Conservation (phyloP, 2,888 invertebrate species). For the Agrotis clavis region DNA sequence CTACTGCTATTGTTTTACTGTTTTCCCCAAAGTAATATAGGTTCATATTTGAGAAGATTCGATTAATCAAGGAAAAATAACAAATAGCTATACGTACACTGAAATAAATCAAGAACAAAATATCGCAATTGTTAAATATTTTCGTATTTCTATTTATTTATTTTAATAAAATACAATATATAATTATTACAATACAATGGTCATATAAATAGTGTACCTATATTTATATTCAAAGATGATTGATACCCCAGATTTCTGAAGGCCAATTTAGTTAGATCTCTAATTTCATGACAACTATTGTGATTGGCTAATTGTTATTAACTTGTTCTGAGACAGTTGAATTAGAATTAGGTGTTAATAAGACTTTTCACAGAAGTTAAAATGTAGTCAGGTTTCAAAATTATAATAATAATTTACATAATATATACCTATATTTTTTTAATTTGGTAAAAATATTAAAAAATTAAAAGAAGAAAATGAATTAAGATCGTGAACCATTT, state of each 20-base stretch:
- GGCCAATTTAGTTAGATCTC: conserved; percentile 2
- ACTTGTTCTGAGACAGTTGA: background rate
- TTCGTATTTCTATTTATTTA: conserved; percentile 6
- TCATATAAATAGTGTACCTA: conserved; percentile 5
- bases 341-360: background rate
- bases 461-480: too few species aligned
- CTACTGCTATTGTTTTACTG: conserved; percentile 12
- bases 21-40: conserved; percentile 46
- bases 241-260: background rate
- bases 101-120: conserved; percentile 5
- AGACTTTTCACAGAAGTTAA: background rate
- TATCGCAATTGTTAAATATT: conserved; percentile 28
- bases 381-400: background rate
- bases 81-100: conserved; percentile 17
- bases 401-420: background rate
- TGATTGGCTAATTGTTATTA: background rate
- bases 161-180: conserved; percentile 14
- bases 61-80: conserved; percentile 30
- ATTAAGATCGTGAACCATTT: too few species aligned
- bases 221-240: conserved; percentile 1
- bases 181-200: conserved; percentile 30
- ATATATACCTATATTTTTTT: too few species aligned
- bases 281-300: background rate
- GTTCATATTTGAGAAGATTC: conserved; percentile 8
- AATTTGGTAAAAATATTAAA: too few species aligned